phyloP scores from a whole-genome alignment of 2,113 vertebrate species.

The Acinonyx jubatus region DNA sequence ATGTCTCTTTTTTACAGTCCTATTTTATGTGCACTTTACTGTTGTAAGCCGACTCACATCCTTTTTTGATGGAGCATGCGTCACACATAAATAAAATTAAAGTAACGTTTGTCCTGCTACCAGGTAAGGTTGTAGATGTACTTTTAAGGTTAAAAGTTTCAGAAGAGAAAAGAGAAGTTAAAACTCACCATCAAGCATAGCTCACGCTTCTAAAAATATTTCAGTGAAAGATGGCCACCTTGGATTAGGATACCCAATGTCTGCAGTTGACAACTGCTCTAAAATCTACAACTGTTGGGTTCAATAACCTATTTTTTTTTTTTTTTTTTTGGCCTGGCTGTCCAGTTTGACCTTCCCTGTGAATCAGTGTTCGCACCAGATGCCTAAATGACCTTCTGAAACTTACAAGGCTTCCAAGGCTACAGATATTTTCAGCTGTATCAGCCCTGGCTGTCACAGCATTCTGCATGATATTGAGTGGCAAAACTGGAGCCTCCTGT shows the following conservation, averaged over 20 bases:
- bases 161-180: neutral
- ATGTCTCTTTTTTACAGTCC: neutral
- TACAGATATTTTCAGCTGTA: constrained; percentile 74
- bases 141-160: neutral
- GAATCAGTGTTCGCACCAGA: constrained; percentile 18
- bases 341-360: constrained; percentile 50
- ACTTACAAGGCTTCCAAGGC: constrained; percentile 51
- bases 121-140: neutral
- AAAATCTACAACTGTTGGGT: neutral
- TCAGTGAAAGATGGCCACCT: neutral
- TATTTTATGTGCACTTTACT: neutral
- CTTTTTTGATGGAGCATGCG: neutral
- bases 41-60: neutral
- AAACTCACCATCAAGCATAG: neutral
- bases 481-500: constrained; percentile 38
- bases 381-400: constrained; percentile 72
- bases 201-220: neutral
- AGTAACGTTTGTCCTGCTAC: neutral
- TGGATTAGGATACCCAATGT: neutral
- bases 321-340: neutral
- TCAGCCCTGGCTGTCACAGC: constrained; percentile 68
- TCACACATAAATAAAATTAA: neutral
- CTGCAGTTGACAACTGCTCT: neutral
- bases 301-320: neutral
- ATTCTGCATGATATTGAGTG: constrained; percentile 43